Base-by-base conservation (phyloP, 2,113 vertebrate genomes). In the Podilymbus podiceps region DNA sequence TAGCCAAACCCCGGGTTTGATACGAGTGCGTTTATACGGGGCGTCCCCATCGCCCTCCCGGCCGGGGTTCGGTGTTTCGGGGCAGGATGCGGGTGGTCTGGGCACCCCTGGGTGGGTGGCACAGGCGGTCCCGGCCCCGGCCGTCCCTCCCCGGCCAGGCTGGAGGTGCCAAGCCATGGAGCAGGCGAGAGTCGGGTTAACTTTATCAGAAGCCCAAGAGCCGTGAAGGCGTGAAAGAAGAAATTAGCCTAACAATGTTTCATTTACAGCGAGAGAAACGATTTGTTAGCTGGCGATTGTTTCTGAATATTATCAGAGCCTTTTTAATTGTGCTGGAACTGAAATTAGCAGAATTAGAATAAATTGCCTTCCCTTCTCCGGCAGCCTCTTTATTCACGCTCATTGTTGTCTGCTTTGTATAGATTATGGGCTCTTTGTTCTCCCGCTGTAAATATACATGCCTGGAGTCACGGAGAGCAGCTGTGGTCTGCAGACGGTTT, bases 271-370 rank as follows among this genome's bases (percentile, higher is more conserved):
- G 98, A 98, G 97, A 98, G 98, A 98, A 98, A 98, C 98, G 98
- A 98, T 99, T 98, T 98, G 98, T 98, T 98, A 98, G 98, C 95
- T 72, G 96, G 95, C 97, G 95, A 98, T 98, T 98, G 99, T 99
- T 99, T 99, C 98, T 97, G 95, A 98, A 98, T 98, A 98, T 99
- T 99, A 99, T 99, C 99, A 98, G 98, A 96, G 98, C 97, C 96
- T 97, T 99, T 97, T 99, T 99, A 99, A 99, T 99, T 99, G 99
- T 98, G 99, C 99, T 98, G 98, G 98, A 99, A 99, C 99, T 98
- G 99, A 99, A 99, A 99, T 99, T 99, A 99, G 99, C 98, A 97
- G 98, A 99, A 98, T 99, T 99, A 99, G 98, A 99, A 98, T 97
- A 99, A 99, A 99, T 98, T 98, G 98, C 98, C 98, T 98, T 97